Evolutionary conservation across 2,113 vertebrate species (phyloP).

Genomic region (Tor tambroides): DNA sequence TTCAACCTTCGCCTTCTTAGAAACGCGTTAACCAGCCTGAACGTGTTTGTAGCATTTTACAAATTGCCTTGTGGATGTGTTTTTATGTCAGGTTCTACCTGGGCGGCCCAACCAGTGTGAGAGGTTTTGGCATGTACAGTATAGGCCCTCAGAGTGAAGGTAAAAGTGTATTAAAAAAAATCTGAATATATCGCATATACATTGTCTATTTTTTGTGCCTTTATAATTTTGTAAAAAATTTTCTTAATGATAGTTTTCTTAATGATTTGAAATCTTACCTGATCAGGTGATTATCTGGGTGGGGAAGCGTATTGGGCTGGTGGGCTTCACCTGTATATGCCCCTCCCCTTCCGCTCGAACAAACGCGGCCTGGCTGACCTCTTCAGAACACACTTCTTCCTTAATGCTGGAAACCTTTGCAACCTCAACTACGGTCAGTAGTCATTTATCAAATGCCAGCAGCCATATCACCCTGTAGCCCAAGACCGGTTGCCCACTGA

Average conservation of each 20-base stretch:
- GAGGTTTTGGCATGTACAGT: constrained; percentile 98
- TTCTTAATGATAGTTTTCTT: background rate
- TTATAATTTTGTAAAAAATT: background rate
- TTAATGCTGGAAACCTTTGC: constrained; percentile 98
- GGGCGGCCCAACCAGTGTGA: constrained; percentile 93
- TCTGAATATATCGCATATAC: background rate
- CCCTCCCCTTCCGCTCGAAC: constrained; percentile 90
- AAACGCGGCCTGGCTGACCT: constrained; percentile 91
- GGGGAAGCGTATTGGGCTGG: constrained; percentile 95
- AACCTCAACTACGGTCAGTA: constrained; percentile 91
- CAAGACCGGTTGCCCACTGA: too few relatives aligned
- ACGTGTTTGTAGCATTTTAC: background rate
- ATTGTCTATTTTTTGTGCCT: background rate
- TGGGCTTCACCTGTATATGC: constrained; percentile 91
- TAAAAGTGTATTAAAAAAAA: constrained; percentile 59
- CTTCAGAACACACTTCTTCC: constrained; percentile 94
- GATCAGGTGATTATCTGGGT: constrained; percentile 90
- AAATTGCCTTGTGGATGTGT: background rate
- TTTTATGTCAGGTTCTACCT: constrained; percentile 87
- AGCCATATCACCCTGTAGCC: too few relatives aligned
- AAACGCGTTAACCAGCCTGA: background rate
- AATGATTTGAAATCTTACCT: background rate
- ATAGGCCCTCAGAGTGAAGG: constrained; percentile 98
- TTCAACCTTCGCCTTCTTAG: background rate
- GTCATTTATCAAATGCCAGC: background rate